Conservation (phyloP, 2,888 invertebrate species). For the Thereva unica region DNA sequence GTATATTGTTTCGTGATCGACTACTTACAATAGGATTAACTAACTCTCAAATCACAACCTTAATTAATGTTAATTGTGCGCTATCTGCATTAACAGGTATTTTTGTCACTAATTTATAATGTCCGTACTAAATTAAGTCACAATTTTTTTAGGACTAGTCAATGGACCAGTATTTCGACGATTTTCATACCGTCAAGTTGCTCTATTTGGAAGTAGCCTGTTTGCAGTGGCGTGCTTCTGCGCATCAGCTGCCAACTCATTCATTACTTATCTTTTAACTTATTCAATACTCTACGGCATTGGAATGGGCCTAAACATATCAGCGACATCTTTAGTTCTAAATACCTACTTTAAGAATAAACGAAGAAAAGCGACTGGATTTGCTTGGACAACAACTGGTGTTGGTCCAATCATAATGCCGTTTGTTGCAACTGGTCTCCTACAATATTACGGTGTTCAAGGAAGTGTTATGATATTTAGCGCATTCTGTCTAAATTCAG, state of each 20-base stretch:
- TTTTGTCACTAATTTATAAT: conserved; percentile 36
- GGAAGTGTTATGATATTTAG: conserved; percentile 70
- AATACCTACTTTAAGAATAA: conserved; percentile 75
- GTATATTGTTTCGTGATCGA: conserved; percentile 70
- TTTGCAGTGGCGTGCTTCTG: conserved; percentile 63
- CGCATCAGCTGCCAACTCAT: conserved; percentile 67
- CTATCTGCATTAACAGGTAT: conserved; percentile 72
- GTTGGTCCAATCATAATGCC: conserved; percentile 75
- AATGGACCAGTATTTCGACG: conserved; percentile 73
- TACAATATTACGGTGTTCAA: conserved; percentile 65
- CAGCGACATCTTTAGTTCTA: conserved; percentile 71
- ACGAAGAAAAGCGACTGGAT: conserved; percentile 71
- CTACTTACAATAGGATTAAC: conserved; percentile 65
- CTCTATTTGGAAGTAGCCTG: conserved; percentile 65
- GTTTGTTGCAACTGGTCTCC: conserved; percentile 68
- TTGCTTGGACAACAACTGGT: conserved; percentile 73
- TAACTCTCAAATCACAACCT: conserved; percentile 70
- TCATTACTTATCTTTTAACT: conserved; percentile 66
- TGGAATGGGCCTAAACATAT: conserved; percentile 69
- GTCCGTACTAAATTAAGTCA: too few relatives aligned
- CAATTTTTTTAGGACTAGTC: conserved; percentile 55
- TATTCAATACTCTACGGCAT: conserved; percentile 69
- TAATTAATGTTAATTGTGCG: conserved; percentile 73
- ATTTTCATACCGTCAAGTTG: conserved; percentile 70
- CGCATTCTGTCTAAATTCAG: conserved; percentile 69